Conservation (phyloP, 2,888 invertebrate species). For the Nebria salina region DNA sequence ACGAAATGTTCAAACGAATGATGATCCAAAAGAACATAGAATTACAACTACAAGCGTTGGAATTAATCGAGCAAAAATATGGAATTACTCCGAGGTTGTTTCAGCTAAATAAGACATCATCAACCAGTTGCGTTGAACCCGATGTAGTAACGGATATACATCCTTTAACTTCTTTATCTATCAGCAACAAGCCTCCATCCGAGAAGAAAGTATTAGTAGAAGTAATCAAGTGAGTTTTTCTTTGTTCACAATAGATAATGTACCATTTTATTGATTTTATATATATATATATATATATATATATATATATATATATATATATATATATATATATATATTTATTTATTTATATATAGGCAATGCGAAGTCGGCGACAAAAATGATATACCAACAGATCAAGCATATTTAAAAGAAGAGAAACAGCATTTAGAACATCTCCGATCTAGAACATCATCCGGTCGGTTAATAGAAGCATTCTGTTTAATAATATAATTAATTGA, state of each 20-base stretch:
- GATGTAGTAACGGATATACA: not conserved
- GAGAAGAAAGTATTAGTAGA: slow-evolving; percentile 43
- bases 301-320: slow-evolving; percentile 17
- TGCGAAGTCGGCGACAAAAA: slow-evolving; percentile 23
- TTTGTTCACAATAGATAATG: slow-evolving; percentile 2
- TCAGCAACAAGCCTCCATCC: slow-evolving; percentile 21
- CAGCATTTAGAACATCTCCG: slow-evolving; percentile 28
- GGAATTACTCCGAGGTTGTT: slow-evolving; percentile 74
- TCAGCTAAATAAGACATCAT: slow-evolving; percentile 62
- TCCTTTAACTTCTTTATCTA: not conserved
- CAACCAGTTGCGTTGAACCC: not conserved
- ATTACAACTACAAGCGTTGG: slow-evolving; percentile 87
- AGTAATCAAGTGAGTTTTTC: slow-evolving; percentile 35
- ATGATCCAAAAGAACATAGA: slow-evolving; percentile 95
- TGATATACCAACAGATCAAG: not conserved
- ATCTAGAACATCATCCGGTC: slow-evolving; percentile 11
- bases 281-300: slow-evolving; percentile 18
- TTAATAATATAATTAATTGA: not conserved
- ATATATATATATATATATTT: slow-evolving; percentile 12
- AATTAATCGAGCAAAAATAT: slow-evolving; percentile 82
- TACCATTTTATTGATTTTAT: not conserved
- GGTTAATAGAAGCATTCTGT: slow-evolving; percentile 15
- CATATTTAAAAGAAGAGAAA: slow-evolving; percentile 33
- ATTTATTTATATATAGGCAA: slow-evolving; percentile 30
- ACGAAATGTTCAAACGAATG: slow-evolving; percentile 87